phyloP scores from a whole-genome alignment of 2,113 vertebrate species.

The Pachypanchax playfairii region DNA sequence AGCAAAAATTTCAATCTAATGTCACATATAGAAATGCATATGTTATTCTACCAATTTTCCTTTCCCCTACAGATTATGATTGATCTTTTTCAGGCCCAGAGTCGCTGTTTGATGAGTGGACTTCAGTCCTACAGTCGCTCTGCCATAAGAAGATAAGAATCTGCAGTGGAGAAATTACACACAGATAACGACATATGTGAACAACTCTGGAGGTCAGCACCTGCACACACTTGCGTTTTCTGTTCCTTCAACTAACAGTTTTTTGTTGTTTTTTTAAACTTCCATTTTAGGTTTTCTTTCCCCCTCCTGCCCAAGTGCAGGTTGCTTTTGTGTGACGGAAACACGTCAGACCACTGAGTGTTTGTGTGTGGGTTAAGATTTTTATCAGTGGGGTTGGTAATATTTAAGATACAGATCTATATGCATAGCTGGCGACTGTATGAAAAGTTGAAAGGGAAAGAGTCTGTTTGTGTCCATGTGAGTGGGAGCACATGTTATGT shows the following conservation, averaged over 20 bases:
- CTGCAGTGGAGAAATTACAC: conserved; percentile 74
- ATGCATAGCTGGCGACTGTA: conserved; percentile 65
- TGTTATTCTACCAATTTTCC: conserved; percentile 40
- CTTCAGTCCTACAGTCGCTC: conserved; percentile 58
- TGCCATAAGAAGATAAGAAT: conserved; percentile 79
- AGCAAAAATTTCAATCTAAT: conserved; percentile 51
- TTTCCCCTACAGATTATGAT: conserved; percentile 51
- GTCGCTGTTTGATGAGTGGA: conserved; percentile 55
- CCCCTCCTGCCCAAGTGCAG: conserved; percentile 49
- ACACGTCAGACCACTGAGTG: conserved; percentile 58
- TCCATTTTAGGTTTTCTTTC: conserved; percentile 25
- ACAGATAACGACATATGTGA: conserved; percentile 77
- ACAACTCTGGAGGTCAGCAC: conserved; percentile 77
- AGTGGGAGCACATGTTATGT: conserved; percentile 17
- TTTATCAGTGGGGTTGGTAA: conserved; percentile 70
- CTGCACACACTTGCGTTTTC: conserved; percentile 64
- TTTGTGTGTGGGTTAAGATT: conserved; percentile 66
- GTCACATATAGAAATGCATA: conserved; percentile 39
- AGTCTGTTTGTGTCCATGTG: conserved; percentile 24
- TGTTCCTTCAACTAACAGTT: conserved; percentile 36
- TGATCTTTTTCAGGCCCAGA: conserved; percentile 59
- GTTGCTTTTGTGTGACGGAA: conserved; percentile 71
- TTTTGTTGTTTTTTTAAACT: not conserved
- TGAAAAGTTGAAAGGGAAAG: conserved; percentile 66
- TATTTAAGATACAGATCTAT: conserved; percentile 76